A percentile compares a stretch with the other conserved stretches of the same genome.
These are phyloP conservation scores for Liolophura sinensis DNA, from an alignment of 1,140 invertebrate species.

Conservation along the genomic window DNA sequence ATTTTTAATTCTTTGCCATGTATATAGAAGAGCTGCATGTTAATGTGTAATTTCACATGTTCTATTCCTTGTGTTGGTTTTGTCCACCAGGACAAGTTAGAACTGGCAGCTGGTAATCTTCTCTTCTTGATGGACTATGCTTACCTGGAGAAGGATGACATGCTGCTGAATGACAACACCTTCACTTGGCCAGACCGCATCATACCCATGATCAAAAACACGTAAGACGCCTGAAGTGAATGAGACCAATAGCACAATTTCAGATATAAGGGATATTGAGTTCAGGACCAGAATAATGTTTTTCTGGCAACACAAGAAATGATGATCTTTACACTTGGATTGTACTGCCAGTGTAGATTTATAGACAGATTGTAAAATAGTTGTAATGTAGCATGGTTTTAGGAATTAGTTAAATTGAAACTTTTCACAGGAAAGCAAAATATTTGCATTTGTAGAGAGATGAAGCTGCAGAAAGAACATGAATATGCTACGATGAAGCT, in stretches of 20 bases:
- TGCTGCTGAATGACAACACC: conserved; percentile 77
- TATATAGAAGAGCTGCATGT: too few relatives aligned
- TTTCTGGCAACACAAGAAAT: neutral
- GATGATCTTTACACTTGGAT: too few relatives aligned
- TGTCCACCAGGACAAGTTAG: conserved; percentile 69
- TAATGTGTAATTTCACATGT: too few relatives aligned
- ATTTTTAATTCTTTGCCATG: too few relatives aligned
- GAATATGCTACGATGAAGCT: conserved; percentile 47
- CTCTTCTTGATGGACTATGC: conserved; percentile 79
- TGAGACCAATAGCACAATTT: conserved; percentile 21
- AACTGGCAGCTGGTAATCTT: conserved; percentile 64
- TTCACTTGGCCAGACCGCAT: conserved; percentile 89
- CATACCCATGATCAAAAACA: conserved; percentile 81
- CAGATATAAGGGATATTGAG: conserved; percentile 24
- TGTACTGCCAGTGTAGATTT: too few relatives aligned
- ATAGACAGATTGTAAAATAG: too few relatives aligned
- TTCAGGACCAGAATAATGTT: conserved; percentile 55
- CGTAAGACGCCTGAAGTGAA: conserved; percentile 61
- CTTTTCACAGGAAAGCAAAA: too few relatives aligned
- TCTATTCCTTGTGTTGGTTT: conserved; percentile 54
- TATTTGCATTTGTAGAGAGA: conserved; percentile 54
- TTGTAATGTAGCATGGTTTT: too few relatives aligned
- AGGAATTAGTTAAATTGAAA: too few relatives aligned
- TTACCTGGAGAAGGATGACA: conserved; percentile 73
- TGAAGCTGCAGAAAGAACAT: conserved; percentile 52